A percentile compares a stretch with the other conserved stretches of the same genome.
Conservation (phyloP, 2,888 invertebrate genomes). For the Drosophila vallismaia region DNA sequence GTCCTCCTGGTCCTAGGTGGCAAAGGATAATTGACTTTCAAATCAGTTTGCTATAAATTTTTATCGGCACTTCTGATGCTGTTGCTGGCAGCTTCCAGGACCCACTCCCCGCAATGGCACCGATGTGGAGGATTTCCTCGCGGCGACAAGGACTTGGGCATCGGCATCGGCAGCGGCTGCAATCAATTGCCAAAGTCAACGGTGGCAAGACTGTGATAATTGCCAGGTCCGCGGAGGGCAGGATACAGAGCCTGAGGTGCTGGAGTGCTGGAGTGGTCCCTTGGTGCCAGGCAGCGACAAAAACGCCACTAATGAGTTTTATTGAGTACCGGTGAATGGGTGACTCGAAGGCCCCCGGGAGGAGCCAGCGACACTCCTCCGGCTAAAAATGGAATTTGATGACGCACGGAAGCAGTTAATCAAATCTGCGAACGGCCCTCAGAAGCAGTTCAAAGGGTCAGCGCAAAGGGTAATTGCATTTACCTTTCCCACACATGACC, state of each 20-base stretch:
- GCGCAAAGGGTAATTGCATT: constrained; percentile 67
- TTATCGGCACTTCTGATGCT: constrained; percentile 81
- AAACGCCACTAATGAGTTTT: constrained; percentile 79
- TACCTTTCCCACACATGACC: constrained; percentile 49
- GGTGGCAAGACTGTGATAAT: constrained; percentile 73
- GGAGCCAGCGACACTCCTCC: constrained; percentile 20
- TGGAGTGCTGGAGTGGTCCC: constrained; percentile 17
- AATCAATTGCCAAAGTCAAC: constrained; percentile 81
- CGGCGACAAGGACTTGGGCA: constrained; percentile 35
- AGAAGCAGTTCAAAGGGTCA: constrained; percentile 17
- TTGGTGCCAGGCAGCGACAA: constrained; percentile 52
- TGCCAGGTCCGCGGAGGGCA: constrained; percentile 59
- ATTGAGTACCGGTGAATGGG: constrained; percentile 69
- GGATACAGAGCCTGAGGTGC: constrained; percentile 25
- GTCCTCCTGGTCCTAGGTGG: constrained; percentile 37
- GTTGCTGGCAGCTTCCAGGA: constrained; percentile 64
- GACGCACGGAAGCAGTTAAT: constrained; percentile 80
- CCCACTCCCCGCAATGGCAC: constrained; percentile 15
- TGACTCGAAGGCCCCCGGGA: constrained; percentile 14
- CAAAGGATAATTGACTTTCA: constrained; percentile 83
- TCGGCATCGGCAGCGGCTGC: constrained; percentile 58
- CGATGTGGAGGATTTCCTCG: constrained; percentile 27
- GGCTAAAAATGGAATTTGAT: constrained; percentile 63
- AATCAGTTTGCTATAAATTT: constrained; percentile 83
- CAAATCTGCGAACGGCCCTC: constrained; percentile 72